Evolutionary conservation across 1,140 invertebrate genomes (phyloP), one percentile per base, ranked within the genome.

Genomic region (Drosophila ambigua): DNA sequence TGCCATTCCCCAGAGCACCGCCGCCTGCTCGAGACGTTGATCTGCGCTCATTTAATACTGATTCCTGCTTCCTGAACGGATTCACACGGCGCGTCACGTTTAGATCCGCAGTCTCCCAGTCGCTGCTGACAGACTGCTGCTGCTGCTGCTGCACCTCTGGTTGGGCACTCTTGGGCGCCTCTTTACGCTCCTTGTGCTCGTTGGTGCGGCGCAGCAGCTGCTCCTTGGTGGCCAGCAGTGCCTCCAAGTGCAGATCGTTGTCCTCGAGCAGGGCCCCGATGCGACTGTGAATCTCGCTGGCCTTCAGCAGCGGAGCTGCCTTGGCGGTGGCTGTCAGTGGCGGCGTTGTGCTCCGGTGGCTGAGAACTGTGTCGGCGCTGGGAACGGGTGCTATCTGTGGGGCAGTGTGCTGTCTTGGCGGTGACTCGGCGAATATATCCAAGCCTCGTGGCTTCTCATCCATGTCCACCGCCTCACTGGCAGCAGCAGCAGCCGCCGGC

Each of bases 341-440:
- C 11, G 83, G 84, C 50, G 83, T 88, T 1, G 72, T 89, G 39
- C 83, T 88, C 11, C 76, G 71, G 9, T 87, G 63, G 2, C 39
- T 23, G 8, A n/a, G n/a, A n/a, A 20, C n/a, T 24, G 23, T 51
- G 35, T 43, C 46, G 64, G 15, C 13, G 55, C 50, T 49, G 15
- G 41, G 44, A 50, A 39, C 35, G 4, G 11, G 11, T 0, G 35
- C 35, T 13, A 39, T 11, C 35, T 39, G 35, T 5, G 35, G 23
- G 55, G 59, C 60, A 61, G 73, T 79, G 57, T 60, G 88, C 65
- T 64, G 49, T 88, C 84, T 79, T 81, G 88, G 88, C 45, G 88
- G 88, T 11, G 88, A 90, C 31, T 90, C 88, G 39, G 88, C 88
- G 16, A 90, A 90, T 60, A 90, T 90, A 58, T 90, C 88, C 39